Evolutionary conservation across 2,888 invertebrate genomes (phyloP).

Genomic region (Trachelus tabidus): DNA sequence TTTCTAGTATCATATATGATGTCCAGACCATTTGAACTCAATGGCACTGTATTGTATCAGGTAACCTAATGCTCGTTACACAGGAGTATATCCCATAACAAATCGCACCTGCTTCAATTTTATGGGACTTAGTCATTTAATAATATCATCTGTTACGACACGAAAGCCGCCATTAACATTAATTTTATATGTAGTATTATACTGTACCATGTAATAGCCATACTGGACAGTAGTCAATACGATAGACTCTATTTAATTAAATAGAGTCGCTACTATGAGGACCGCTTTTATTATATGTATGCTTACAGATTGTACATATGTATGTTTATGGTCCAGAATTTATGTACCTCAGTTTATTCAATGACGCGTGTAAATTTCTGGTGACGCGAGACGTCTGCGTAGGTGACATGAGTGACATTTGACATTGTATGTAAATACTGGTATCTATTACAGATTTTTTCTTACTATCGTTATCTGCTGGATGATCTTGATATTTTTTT

Average conservation of each 20-base stretch:
- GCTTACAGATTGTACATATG: neutral
- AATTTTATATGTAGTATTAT: neutral
- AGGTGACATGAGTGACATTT: neutral
- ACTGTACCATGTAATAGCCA: neutral
- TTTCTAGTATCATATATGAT: neutral
- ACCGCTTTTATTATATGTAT: neutral
- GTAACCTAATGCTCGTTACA: neutral
- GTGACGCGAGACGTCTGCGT: neutral
- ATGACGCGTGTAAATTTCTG: too few relatives aligned
- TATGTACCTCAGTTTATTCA: neutral
- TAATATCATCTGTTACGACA: too few relatives aligned
- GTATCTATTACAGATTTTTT: neutral
- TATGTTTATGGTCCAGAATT: neutral
- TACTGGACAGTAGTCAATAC: neutral
- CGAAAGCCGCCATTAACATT: too few relatives aligned
- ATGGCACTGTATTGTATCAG: neutral
- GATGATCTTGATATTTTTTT: too few relatives aligned
- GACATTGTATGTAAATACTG: neutral
- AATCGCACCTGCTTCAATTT: neutral
- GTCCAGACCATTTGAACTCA: neutral
- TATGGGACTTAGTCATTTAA: too few relatives aligned
- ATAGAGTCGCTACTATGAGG: neutral
- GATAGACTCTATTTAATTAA: neutral
- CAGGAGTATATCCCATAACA: neutral
- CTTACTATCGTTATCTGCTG: too few relatives aligned